A percentile compares a stretch with the other conserved stretches of the same genome.
Conservation (phyloP, 2,797 vertebrate species). For the Melopsittacus undulatus region DNA sequence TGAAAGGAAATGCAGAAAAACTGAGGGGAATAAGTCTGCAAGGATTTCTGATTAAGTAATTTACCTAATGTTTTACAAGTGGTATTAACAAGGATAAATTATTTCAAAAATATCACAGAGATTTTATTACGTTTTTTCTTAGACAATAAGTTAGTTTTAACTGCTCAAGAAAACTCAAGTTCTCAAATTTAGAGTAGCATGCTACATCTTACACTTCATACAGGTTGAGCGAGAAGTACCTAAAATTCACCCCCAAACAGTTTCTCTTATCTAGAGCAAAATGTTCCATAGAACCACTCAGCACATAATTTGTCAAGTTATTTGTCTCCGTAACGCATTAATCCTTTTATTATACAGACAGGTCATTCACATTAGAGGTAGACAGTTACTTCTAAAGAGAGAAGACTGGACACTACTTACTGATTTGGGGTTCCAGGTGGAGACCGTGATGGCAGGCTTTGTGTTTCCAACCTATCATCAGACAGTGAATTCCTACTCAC, state of each 20-base stretch:
- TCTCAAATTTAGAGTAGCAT: background rate
- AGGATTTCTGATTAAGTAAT: background rate
- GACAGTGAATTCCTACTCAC: constrained; percentile 95
- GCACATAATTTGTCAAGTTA: background rate
- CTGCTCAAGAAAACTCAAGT: background rate
- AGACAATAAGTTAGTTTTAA: background rate
- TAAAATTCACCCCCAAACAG: background rate
- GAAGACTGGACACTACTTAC: constrained; percentile 79
- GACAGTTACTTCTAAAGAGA: background rate
- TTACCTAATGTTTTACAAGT: background rate
- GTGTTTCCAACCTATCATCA: constrained; percentile 95
- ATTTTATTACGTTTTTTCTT: background rate
- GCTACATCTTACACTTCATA: background rate
- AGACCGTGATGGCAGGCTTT: constrained; percentile 94
- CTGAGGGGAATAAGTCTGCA: background rate
- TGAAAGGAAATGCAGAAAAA: background rate
- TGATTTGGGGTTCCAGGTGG: constrained; percentile 96
- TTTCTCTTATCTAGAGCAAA: background rate
- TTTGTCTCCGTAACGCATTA: background rate
- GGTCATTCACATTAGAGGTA: background rate
- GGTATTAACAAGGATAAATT: background rate
- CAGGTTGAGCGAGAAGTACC: background rate
- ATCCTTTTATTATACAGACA: background rate
- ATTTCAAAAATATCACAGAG: background rate
- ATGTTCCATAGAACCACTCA: background rate